phyloP scores from a whole-genome alignment of 2,113 vertebrate genomes.

The Grantiella picta region DNA sequence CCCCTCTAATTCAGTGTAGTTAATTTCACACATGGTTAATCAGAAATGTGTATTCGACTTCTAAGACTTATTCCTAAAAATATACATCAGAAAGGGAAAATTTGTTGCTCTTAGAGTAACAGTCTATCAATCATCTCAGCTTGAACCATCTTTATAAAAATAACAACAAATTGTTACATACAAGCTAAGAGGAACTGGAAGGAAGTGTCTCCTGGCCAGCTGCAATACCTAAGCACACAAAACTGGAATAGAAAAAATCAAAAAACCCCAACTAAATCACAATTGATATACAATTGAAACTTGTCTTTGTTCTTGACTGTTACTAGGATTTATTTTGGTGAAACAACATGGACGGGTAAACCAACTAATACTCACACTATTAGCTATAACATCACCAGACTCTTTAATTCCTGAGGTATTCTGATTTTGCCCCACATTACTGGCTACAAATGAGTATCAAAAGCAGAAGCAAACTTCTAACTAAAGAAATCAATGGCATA shows the following conservation, averaged over 20 bases:
- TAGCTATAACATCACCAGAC: background rate
- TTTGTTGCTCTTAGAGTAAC: background rate
- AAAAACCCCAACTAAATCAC: background rate
- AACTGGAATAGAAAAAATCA: background rate
- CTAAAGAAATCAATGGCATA: background rate
- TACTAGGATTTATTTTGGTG: background rate
- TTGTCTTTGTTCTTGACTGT: background rate
- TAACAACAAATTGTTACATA: background rate
- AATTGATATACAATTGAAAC: background rate
- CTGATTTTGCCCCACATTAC: background rate
- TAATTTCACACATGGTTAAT: background rate
- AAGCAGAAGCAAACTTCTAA: background rate
- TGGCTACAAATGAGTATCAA: background rate
- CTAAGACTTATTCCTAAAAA: background rate
- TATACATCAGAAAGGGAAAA: background rate
- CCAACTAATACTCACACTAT: background rate
- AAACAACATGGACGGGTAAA: background rate
- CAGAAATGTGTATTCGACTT: background rate
- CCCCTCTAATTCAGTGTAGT: background rate
- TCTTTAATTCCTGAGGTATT: background rate
- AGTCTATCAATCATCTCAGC: background rate
- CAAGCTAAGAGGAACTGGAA: background rate
- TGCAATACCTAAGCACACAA: background rate
- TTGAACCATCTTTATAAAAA: background rate
- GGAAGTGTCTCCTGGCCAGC: background rate